Conservation (phyloP, 2,797 vertebrate species). For the Amblyraja radiata region DNA sequence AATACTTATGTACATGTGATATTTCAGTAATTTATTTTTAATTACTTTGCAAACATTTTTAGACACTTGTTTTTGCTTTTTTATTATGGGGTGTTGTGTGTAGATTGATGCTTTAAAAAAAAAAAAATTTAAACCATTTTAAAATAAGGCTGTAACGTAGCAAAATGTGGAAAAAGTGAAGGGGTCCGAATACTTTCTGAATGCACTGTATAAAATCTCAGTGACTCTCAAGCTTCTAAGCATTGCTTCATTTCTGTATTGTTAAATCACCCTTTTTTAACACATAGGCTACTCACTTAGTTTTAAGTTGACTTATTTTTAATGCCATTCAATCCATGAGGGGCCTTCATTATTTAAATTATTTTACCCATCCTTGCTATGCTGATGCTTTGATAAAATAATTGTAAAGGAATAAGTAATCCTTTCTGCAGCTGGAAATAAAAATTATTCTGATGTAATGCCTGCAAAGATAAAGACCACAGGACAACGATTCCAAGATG, state of each 20-base stretch:
- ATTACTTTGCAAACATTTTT: too few species aligned
- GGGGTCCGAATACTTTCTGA: too few species aligned
- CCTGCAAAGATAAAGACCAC: neutral
- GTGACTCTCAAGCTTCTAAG: neutral
- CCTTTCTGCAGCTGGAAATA: neutral
- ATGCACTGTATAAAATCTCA: neutral
- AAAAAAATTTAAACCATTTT: too few species aligned
- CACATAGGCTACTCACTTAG: neutral
- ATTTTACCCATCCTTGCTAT: neutral
- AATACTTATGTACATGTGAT: too few species aligned
- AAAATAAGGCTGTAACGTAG: too few species aligned
- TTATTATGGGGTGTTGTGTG: too few species aligned
- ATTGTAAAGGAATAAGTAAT: neutral
- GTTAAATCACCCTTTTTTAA: neutral
- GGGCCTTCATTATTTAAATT: neutral
- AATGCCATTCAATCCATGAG: neutral
- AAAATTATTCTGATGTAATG: neutral
- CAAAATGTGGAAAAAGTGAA: too few species aligned
- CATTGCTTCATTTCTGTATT: neutral
- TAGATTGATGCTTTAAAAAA: too few species aligned
- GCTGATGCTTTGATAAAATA: neutral
- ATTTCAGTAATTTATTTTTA: too few species aligned
- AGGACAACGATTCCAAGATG: neutral
- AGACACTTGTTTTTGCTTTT: too few species aligned
- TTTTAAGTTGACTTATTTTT: neutral